Evolutionary conservation across 2,113 vertebrate genomes (phyloP).

Genomic region (Protomyctophum bolini): DNA sequence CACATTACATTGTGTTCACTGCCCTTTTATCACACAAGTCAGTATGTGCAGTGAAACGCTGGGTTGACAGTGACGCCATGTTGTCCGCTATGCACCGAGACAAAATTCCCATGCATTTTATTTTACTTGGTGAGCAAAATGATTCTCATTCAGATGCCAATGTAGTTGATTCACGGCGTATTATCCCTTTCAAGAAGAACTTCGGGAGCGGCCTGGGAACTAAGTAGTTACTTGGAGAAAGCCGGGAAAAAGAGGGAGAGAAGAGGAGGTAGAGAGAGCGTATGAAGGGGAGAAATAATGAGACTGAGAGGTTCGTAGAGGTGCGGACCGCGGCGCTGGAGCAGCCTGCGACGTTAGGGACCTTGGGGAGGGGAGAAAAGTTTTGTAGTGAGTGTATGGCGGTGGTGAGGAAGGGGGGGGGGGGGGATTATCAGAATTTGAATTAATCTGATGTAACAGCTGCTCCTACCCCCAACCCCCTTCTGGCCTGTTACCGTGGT

Average conservation of each 20-base stretch:
- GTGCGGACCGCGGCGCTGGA: constrained; percentile 2
- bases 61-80: too few species aligned
- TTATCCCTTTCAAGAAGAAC: constrained; percentile 26
- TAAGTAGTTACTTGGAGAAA: constrained; percentile 58
- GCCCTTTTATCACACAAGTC: too few species aligned
- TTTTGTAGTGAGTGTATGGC: constrained; percentile 69
- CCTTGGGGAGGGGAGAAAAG: constrained; percentile 50
- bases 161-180: constrained; percentile 37
- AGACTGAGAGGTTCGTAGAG: constrained; percentile 53
- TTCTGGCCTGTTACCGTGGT: constrained; percentile 81
- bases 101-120: too few species aligned
- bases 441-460: constrained; percentile 88
- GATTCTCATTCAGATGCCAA: background rate
- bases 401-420: constrained; percentile 69
- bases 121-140: too few species aligned
- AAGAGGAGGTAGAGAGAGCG: constrained; percentile 8
- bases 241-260: constrained; percentile 22
- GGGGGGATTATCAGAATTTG: constrained; percentile 84
- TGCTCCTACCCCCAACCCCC: constrained; percentile 81
- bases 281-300: constrained; percentile 49
- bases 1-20: too few species aligned
- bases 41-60: too few species aligned
- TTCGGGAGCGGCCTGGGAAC: constrained; percentile 38
- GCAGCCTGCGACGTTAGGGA: constrained; percentile 59
- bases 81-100: too few species aligned